These are phyloP conservation scores for Amphilophus citrinellus DNA, from an alignment of 2,113 vertebrate genomes.

Conservation along the genomic window DNA sequence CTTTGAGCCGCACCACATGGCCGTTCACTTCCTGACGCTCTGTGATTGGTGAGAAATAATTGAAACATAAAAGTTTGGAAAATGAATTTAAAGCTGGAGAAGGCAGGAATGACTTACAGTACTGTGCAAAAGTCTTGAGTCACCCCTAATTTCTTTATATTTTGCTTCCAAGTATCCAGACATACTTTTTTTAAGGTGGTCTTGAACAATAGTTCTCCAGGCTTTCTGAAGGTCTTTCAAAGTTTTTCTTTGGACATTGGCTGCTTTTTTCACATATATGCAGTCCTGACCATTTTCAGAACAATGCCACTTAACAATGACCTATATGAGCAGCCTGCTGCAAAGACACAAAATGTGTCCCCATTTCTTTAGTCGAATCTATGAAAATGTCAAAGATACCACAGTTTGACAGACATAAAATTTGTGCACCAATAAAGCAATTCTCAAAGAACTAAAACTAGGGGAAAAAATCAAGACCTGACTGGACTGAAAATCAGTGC, in stretches of 20 bases:
- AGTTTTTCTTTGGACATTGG: background rate
- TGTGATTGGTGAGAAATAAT: slow-evolving; percentile 45
- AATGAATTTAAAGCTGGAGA: background rate
- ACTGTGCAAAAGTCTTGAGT: background rate
- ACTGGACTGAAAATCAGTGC: background rate
- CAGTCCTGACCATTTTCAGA: background rate
- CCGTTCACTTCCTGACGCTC: slow-evolving; percentile 67
- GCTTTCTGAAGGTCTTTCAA: background rate
- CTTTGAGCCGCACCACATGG: slow-evolving; percentile 60
- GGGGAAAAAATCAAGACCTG: background rate
- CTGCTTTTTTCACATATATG: background rate
- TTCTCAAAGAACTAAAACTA: background rate
- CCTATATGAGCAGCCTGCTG: background rate
- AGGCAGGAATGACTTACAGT: background rate
- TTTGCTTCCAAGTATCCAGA: background rate
- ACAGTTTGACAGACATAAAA: background rate
- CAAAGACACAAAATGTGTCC: background rate
- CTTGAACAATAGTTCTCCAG: accelerated
- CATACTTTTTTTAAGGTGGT: background rate
- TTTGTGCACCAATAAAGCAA: background rate
- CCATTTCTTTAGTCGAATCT: background rate
- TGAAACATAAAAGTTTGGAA: background rate
- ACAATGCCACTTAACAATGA: background rate
- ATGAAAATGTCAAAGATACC: background rate
- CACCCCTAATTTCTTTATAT: background rate